Evolutionary conservation across 2,797 vertebrate species (phyloP), one percentile per base, ranked within the genome.

Genomic region (Rhinogobio ventralis): DNA sequence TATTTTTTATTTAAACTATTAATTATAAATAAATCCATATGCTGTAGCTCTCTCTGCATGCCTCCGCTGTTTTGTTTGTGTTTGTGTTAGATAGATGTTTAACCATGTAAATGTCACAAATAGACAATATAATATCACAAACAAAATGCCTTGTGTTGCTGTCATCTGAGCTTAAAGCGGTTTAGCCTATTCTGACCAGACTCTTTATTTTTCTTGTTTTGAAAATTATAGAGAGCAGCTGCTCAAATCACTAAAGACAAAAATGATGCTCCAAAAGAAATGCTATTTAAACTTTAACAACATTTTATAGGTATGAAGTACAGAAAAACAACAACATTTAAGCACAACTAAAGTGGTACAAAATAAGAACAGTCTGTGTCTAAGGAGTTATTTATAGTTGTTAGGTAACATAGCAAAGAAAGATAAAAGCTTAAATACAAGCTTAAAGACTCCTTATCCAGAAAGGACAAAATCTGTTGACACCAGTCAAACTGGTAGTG

Each of bases 1-100:
- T 89, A 73, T 86, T 87, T 55, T 86, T 74, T 89, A 89, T 89
- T 87, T 87, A 89, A 89, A 73, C 23, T 72, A 39, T 51, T 69
- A 71, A 72, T 86, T 73, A 73, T 79, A 30, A 77, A 39, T 67
- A 68, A 86, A 86, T 67, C 10, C 45, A 57, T 73, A 69, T 46
- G 19, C 46, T 57, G 13, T 46, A 25, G 51, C 25, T 46, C 9
- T 19, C 33, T 66, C 2, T 73, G n/a, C 1, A 14, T 67, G 36
- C 19, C 25, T 75, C 14, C 7, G 36, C 13, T 79, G 30, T 30
- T 13, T 13, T 66, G 20, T 14, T n/a, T n/a, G n/a, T n/a, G 23
- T 39, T 75, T 23, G 30, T 14, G 19, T 15, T 36, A 9, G 8
- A 39, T 36, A 19, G 14, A 55, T 60, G 25, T 46, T n/a, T 72